Base-by-base conservation (phyloP, 2,113 vertebrate genomes). In the Cynocephalus volans region DNA sequence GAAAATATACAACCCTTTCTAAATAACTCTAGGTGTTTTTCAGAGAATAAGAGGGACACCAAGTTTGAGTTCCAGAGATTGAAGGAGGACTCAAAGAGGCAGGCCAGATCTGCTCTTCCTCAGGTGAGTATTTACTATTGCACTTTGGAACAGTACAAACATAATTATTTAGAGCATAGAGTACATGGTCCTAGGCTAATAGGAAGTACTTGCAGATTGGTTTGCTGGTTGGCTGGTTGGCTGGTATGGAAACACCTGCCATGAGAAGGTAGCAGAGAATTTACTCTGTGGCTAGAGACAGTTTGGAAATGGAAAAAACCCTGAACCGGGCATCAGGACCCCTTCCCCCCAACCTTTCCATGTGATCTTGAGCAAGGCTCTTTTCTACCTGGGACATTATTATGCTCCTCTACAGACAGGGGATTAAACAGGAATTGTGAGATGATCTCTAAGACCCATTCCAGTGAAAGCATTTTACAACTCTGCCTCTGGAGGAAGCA, bases 401-500 rank as follows among this genome's bases (percentile, higher is more conserved):
- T 28, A 23, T 41, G 8, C n/a, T 69, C 72, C 92, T 92, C 36
- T 21, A 62, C 48, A 75, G 36, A 73, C 8, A 19, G 48, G n/a
- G 72, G 14, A 75, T 86, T 85, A 45, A 60, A 45, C 2, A 26
- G 45, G 88, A 62, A 52, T 82, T 62, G 18, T 10, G 50, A 84
- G 64, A 33, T 67, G 7, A 93, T 81, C 88, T 81, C 84, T 45
- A 48, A 93, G 54, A 69, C 41, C 48, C 31, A 5, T 33, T 65
- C 48, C 45, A 48, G 45, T 70, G 87, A 92, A 64, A 93, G 87
- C n/a, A 70, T 80, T 92, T 96, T 85, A 65, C 15, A 65, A 76
- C 91, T 91, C 75, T 86, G 10, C 64, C 82, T 95, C 88, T 62
- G 64, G 45, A 87, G 79, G 92, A 84, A 95, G 56, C 64, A 76